Base-by-base conservation (phyloP, 2,113 vertebrate genomes). In the Gasterosteus aculeatus region DNA sequence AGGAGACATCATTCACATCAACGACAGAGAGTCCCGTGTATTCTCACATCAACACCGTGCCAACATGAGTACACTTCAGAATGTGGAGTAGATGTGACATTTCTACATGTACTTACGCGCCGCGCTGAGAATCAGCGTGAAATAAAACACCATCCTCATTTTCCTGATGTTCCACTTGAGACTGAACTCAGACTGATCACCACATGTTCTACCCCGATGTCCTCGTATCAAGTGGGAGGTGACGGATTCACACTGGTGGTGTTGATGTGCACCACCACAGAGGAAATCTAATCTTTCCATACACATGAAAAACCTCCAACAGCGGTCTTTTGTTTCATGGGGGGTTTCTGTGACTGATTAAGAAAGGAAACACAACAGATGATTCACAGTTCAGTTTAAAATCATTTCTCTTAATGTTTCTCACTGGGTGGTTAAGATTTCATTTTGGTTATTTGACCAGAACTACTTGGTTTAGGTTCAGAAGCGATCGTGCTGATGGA, bases 191-290 rank as follows among this genome's bases (percentile, higher is more conserved):
- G 5, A 51, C 10, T 0, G 0, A 22, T 12, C 65, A 68, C 1
- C 61, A 49, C 18, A 9, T 53, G 44, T 31, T 81, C 41, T 35
- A 58, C 18, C 10, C 14, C 7, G 26, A 74, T 67, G 10, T 78
- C 51, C 77, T 42, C 31, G 58, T 66, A 75, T 80, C 7, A 81
- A 75, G 46, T 70, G 70, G 87, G 88, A 69, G 86, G 86, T 18
- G 33, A 51, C 51, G 16, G 31, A 2, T 7, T 44, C 0, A 65
- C 14, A 16, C 35, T 19, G 0, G 8, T 68, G 26, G 81, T 75
- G 88, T 87, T 87, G 86, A 84, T 35, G 5, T 35, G 33, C 69
- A 51, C 10, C 10, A 58, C 76, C 31, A 22, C 62, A 75, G 26
- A 29, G 88, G 78, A 87, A 88, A 86, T 68, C 57, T 26, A 39